A percentile compares a stretch with the other conserved stretches of the same genome.
phyloP scores from a whole-genome alignment of 2,888 invertebrate species.

The Habrosyne pyritoides region DNA sequence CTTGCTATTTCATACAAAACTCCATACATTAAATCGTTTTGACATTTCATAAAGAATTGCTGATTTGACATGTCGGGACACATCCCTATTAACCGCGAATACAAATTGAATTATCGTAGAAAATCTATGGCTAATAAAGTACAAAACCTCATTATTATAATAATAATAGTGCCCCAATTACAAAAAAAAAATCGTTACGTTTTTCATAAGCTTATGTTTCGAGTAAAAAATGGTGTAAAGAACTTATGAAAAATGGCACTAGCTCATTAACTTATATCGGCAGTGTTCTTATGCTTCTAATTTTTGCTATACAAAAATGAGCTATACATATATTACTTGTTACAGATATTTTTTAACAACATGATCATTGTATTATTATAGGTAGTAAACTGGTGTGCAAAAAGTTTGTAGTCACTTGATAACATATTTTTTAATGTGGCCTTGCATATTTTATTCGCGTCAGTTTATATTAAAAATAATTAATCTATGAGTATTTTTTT shows the following conservation, averaged over 20 bases:
- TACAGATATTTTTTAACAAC: not conserved
- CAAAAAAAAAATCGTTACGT: constrained; percentile 41
- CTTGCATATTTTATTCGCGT: too few relatives aligned
- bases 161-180: constrained; percentile 31
- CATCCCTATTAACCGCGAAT: constrained; percentile 4
- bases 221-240: constrained; percentile 19
- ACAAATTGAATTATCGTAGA: constrained; percentile 39
- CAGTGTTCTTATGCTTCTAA: constrained; percentile 16
- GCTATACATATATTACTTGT: not conserved
- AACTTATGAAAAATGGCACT: constrained; percentile 14
- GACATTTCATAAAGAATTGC: too few relatives aligned
- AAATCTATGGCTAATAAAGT: constrained; percentile 51
- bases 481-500: not conserved
- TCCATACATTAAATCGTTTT: too few relatives aligned
- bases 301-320: not conserved
- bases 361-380: too few relatives aligned
- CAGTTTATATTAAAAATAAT: too few relatives aligned
- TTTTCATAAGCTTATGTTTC: constrained; percentile 47
- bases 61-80: too few relatives aligned
- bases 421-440: too few relatives aligned
- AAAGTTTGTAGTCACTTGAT: too few relatives aligned
- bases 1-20: too few relatives aligned
- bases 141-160: constrained; percentile 40
- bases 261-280: constrained; percentile 7
- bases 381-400: too few relatives aligned